Percentiles rank a stretch among this genome's conserved stretches.
phyloP scores from a whole-genome alignment of 2,888 invertebrate genomes.

The Himalopsyche anomala region DNA sequence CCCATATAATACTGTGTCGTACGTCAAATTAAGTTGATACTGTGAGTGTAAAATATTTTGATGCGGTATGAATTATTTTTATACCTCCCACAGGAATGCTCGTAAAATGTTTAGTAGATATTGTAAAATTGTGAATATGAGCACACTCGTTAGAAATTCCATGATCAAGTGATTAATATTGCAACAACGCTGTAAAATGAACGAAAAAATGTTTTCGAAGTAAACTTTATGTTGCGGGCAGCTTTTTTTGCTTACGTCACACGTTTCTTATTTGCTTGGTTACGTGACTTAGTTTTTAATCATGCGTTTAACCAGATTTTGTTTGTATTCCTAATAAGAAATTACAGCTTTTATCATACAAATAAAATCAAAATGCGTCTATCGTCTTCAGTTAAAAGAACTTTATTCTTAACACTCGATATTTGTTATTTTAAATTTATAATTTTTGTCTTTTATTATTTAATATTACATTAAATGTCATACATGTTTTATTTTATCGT shows the following conservation, averaged over 20 bases:
- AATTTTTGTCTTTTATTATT: too few species aligned
- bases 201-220: background rate
- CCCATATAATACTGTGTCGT: background rate
- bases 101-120: conserved; percentile 31
- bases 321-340: background rate
- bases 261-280: conserved; percentile 22
- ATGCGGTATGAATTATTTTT: background rate
- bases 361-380: too few species aligned
- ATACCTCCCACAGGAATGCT: background rate
- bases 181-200: background rate
- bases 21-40: conserved; percentile 16
- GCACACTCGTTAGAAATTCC: background rate
- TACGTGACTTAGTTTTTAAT: background rate
- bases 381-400: too few species aligned
- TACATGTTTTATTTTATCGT: too few species aligned
- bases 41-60: background rate
- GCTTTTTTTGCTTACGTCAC: background rate
- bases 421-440: too few species aligned
- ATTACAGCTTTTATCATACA: too few species aligned
- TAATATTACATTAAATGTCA: too few species aligned
- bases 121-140: conserved; percentile 13
- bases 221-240: background rate
- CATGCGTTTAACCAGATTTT: background rate
- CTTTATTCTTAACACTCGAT: too few species aligned
- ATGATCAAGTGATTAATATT: conserved; percentile 30